phyloP scores from a whole-genome alignment of 2,888 invertebrate species.

The Pycnomerus fuliginosus region DNA sequence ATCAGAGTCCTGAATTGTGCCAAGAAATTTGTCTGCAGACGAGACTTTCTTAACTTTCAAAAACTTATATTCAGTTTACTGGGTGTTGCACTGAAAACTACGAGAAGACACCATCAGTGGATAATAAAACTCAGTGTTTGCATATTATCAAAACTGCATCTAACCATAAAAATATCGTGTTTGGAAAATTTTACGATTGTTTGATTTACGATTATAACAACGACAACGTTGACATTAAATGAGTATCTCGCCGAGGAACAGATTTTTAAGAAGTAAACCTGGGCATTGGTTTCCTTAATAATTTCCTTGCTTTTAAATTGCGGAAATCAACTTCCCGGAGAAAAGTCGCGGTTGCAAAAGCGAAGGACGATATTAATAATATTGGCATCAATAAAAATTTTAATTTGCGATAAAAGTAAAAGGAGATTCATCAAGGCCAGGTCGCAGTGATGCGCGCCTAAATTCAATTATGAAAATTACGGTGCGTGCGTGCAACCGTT shows the following conservation, averaged over 20 bases:
- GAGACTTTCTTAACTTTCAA: too few relatives aligned
- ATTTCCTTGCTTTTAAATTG: too few relatives aligned
- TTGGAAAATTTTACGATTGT: slow-evolving; percentile 5
- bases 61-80: too few relatives aligned
- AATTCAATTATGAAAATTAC: slow-evolving; percentile 12
- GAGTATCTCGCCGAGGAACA: slow-evolving; percentile 10
- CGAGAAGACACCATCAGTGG: too few relatives aligned
- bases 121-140: too few relatives aligned
- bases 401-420: slow-evolving; percentile 17
- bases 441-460: slow-evolving; percentile 9
- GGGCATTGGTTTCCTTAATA: too few relatives aligned
- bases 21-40: too few relatives aligned
- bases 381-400: slow-evolving; percentile 14
- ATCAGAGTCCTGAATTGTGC: too few relatives aligned
- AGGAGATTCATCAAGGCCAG: slow-evolving; percentile 12
- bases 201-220: slow-evolving; percentile 2
- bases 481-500: slow-evolving; percentile 15
- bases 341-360: slow-evolving; percentile 15
- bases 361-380: slow-evolving; percentile 20
- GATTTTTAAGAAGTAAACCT: too few relatives aligned
- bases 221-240: slow-evolving; percentile 6
- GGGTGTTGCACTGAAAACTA: too few relatives aligned
- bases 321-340: not conserved
- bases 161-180: slow-evolving; percentile 11
- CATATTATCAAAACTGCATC: slow-evolving; percentile 10